A percentile compares a stretch with the other conserved stretches of the same genome.
Evolutionary conservation across 2,888 invertebrate species (phyloP).

Genomic region (Loripinus fragilis): DNA sequence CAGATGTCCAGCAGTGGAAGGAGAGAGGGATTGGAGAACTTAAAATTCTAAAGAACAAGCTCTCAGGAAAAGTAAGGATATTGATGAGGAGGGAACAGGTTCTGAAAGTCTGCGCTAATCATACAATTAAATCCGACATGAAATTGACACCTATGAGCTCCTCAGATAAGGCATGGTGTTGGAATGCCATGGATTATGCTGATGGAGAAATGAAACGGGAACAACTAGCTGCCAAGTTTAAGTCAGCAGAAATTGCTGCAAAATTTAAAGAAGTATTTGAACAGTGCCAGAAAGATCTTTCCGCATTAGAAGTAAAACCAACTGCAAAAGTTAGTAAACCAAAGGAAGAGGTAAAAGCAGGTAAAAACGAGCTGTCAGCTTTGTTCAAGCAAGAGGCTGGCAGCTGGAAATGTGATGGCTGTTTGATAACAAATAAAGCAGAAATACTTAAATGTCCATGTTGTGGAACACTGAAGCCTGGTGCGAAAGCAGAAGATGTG

Average conservation of each 20-base stretch:
- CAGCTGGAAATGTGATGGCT: conserved; percentile 88
- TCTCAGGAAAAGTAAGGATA: conserved; percentile 87
- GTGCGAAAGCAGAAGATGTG: conserved; percentile 68
- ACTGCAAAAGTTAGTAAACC: conserved; percentile 2
- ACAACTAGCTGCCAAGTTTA: conserved; percentile 92
- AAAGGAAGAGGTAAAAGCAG: conserved; percentile 1
- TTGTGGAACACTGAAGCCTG: conserved; percentile 79
- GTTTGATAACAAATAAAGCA: conserved; percentile 86
- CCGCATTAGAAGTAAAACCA: neutral
- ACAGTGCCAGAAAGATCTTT: conserved; percentile 60
- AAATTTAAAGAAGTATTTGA: conserved; percentile 89
- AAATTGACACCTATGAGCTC: conserved; percentile 87
- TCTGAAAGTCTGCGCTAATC: conserved; percentile 96
- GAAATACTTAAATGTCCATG: conserved; percentile 74
- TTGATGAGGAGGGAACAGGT: conserved; percentile 96
- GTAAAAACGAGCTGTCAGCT: conserved; percentile 69
- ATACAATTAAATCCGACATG: conserved; percentile 91
- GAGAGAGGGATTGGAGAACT: conserved; percentile 94
- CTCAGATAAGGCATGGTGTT: conserved; percentile 86
- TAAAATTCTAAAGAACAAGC: conserved; percentile 87
- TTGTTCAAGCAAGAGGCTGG: conserved; percentile 85
- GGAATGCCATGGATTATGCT: conserved; percentile 88
- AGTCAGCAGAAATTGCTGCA: conserved; percentile 89
- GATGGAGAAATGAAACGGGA: conserved; percentile 89
- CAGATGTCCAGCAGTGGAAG: conserved; percentile 93